Percentiles rank a stretch among this genome's conserved stretches.
phyloP scores from a whole-genome alignment of 1,140 invertebrate genomes.

The Alviniconcha marisindica region DNA sequence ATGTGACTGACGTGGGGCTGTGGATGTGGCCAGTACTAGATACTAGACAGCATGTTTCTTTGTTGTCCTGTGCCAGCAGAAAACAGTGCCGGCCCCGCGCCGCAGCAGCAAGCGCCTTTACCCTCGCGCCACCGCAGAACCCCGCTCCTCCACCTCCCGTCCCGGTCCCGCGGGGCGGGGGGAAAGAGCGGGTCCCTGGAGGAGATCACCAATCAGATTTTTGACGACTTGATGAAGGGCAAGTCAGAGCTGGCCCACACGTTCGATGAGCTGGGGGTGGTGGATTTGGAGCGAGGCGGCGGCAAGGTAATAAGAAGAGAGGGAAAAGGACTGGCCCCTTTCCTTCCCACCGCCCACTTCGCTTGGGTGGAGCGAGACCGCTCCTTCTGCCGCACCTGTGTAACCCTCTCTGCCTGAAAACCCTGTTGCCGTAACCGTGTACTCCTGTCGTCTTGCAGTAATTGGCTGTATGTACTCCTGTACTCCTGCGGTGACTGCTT shows the following conservation, averaged over 20 bases:
- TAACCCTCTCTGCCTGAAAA: no score
- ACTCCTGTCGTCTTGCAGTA: no score
- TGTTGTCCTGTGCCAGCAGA: slow-evolving; percentile 47
- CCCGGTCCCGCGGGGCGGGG: neutral
- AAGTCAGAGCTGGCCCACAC: slow-evolving; percentile 77
- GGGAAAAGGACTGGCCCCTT: no score
- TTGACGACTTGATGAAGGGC: slow-evolving; percentile 87
- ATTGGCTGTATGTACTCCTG: no score
- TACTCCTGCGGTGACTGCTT: neutral
- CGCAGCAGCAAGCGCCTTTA: neutral
- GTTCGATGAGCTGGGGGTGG: slow-evolving; percentile 76
- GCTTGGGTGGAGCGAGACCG: neutral
- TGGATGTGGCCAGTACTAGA: no score
- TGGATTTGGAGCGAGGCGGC: slow-evolving; percentile 66
- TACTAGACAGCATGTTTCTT: slow-evolving; percentile 6
- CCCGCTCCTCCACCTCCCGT: slow-evolving; percentile 32
- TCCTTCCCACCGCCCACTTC: no score
- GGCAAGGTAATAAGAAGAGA: neutral
- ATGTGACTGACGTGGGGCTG: no score
- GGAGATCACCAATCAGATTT: slow-evolving; percentile 90
- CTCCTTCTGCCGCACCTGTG: neutral
- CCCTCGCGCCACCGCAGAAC: slow-evolving; percentile 23
- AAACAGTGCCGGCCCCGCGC: slow-evolving; percentile 17
- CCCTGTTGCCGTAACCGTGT: no score
- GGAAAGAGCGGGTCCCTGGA: slow-evolving; percentile 77